Base-by-base conservation (phyloP, 2,888 invertebrate species). In the Bugula neritina region DNA sequence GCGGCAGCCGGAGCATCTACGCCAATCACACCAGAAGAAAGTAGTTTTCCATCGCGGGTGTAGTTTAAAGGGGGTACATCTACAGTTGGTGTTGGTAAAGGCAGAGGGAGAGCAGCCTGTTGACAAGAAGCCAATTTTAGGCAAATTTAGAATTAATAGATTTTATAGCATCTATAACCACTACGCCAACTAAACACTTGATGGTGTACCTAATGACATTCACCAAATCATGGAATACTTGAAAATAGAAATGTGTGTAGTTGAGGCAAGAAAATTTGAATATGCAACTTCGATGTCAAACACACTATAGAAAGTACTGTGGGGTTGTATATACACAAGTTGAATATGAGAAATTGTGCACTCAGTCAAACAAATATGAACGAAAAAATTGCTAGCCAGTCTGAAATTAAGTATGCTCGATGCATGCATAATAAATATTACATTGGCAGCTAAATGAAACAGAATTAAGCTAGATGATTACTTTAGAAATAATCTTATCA, bases 401-500 rank as follows among this genome's bases (percentile, higher is more conserved):
- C n/a, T n/a, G n/a, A n/a, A n/a, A n/a, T n/a, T n/a, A n/a, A n/a
- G n/a, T n/a, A n/a, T n/a, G n/a, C n/a, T n/a, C n/a, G n/a, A n/a
- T n/a, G n/a, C n/a, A n/a, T n/a, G n/a, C n/a, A 17, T 43, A 17
- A 43, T 43, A 43, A 10, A 43, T 43, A 5, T 43, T 43, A 17
- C 17, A 43, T 43, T 43, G 17, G 17, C 43, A 43, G 43, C 43
- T 10, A 43, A 43, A 43, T 43, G 43, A 43, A 43, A 43, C 43
- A 43, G 43, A 43, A 43, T 43, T 43, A 17, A 43, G 43, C 43
- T 43, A 17, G 17, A 43, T 43, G 43, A 43, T 43, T 43, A 17
- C 43, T 43, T 43, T n/a, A n/a, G 31, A 31, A 27, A 63, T 63
- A 63, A 63, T 63, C 63, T 63, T 63, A 63, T 63, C 63, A 25